Base-by-base conservation (phyloP, 2,797 vertebrate species). In the Lepus oiostolus region DNA sequence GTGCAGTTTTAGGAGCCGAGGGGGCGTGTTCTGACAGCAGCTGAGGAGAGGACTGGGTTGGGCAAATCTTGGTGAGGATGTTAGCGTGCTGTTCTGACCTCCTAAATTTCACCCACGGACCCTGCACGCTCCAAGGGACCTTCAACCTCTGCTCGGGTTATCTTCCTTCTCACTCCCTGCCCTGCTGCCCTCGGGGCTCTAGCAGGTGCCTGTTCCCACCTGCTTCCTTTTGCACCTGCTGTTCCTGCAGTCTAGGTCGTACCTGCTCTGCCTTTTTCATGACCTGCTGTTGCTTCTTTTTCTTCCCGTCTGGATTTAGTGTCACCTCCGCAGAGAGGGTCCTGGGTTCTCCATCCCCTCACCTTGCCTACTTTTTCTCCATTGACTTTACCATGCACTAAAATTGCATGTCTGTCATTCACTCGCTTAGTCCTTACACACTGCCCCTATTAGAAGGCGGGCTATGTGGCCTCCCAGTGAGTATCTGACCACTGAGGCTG, bases 171-270 rank as follows among this genome's bases (percentile, higher is more conserved):
- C 14, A 16, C 8, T 32, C 19, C 2, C 1, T 8, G 11, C 2
- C 32, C n/a, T 47, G 52, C 26, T 6, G 32, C 14, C 50, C 0
- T 52, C 24, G 17, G 9, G 32, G 50, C 38, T 38, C 30, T 19
- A 19, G 12, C 68, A 5, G 4, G 10, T 26, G 10, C 17, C 9
- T 28, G 0, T 7, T 24, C 38, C 42, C 24, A 9, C 19, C 50
- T 7, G 7, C 19, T 50, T 50, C 52, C 47, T 32, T 72, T 50
- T 19, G 16, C 24, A 30, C 47, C 62, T n/a, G 30, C 17, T 26
- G 1, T 2, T 38, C 17, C 24, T 35, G 52, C n/a, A 0, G 7
- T 10, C 42, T 1, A 0, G 0, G 14, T 14, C 14, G 2, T 0
- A 7, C 0, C 4, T 28, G 38, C 30, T 42, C 16, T 32, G 24